These are phyloP conservation scores for Drosophila kuntzei DNA, from an alignment of 2,888 invertebrate species.

Conservation along the genomic window DNA sequence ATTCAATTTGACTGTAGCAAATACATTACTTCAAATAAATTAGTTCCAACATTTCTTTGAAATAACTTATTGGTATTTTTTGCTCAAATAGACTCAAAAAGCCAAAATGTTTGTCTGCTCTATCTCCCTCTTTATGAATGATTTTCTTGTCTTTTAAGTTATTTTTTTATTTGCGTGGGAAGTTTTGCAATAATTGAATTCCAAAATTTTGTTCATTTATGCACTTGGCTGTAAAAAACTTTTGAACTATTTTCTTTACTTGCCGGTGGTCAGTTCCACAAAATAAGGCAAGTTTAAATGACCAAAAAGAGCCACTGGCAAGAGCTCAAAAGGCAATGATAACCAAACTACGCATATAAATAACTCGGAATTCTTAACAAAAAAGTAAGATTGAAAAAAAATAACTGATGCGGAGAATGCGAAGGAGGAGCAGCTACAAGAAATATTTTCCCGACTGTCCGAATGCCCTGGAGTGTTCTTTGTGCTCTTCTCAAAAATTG, in stretches of 20 bases:
- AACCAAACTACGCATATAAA: constrained; percentile 30
- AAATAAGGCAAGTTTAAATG: constrained; percentile 73
- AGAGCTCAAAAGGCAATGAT: constrained; percentile 31
- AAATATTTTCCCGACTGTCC: constrained; percentile 12
- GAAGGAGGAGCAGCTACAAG: background rate
- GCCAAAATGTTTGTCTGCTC: constrained; percentile 1
- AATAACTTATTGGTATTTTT: background rate
- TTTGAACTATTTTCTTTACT: constrained; percentile 58
- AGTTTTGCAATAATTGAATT: constrained; percentile 79
- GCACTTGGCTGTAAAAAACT: constrained; percentile 60
- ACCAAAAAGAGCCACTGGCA: constrained; percentile 47
- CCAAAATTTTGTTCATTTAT: constrained; percentile 66
- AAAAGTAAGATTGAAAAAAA: background rate
- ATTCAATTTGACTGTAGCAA: too few species aligned
- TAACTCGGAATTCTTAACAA: constrained; percentile 17
- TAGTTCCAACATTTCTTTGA: background rate
- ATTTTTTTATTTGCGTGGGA: constrained; percentile 63
- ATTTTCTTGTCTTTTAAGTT: constrained; percentile 12
- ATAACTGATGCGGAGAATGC: background rate
- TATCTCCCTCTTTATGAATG: background rate
- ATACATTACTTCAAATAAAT: too few species aligned
- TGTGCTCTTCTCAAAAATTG: constrained; percentile 14
- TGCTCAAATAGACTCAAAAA: background rate
- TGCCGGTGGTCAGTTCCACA: constrained; percentile 53
- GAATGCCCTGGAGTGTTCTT: constrained; percentile 14